phyloP scores from a whole-genome alignment of 1,140 invertebrate genomes.

The Drosophila quadrilineata region DNA sequence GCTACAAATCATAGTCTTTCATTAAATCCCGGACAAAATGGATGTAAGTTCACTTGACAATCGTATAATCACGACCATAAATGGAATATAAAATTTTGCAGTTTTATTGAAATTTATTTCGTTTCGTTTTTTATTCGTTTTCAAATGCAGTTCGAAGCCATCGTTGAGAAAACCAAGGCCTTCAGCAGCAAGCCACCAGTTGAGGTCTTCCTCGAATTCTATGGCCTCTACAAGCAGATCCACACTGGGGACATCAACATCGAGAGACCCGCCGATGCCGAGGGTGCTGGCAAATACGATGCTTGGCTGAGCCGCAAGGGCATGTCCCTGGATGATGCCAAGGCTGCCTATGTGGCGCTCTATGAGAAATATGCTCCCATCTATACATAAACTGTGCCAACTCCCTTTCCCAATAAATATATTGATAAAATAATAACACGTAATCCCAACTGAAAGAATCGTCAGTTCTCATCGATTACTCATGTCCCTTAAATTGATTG shows the following conservation, averaged over 20 bases:
- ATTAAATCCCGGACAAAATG: conserved; percentile 43
- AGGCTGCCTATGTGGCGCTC: conserved; percentile 91
- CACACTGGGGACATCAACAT: conserved; percentile 86
- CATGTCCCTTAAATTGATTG: neutral
- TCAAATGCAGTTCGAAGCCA: conserved; percentile 87
- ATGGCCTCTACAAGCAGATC: conserved; percentile 94
- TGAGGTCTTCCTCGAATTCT: conserved; percentile 92
- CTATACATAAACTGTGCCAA: conserved; percentile 62
- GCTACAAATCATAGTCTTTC: conserved; percentile 41
- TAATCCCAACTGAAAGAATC: neutral
- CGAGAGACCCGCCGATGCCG: conserved; percentile 91
- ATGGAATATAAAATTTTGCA: neutral
- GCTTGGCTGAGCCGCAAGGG: conserved; percentile 95
- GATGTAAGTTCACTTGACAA: conserved; percentile 57
- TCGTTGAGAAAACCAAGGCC: conserved; percentile 90
- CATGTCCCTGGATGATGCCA: conserved; percentile 88
- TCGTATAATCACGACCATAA: no score
- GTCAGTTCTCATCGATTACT: conserved; percentile 1
- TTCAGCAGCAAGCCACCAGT: conserved; percentile 90
- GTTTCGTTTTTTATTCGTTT: neutral
- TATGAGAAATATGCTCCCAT: conserved; percentile 85
- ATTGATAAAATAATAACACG: no score
- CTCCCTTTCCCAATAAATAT: no score
- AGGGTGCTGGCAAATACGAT: conserved; percentile 98
- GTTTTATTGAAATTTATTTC: conserved; percentile 3